phyloP scores from a whole-genome alignment of 2,113 vertebrate species.

The Heterotis niloticus region DNA sequence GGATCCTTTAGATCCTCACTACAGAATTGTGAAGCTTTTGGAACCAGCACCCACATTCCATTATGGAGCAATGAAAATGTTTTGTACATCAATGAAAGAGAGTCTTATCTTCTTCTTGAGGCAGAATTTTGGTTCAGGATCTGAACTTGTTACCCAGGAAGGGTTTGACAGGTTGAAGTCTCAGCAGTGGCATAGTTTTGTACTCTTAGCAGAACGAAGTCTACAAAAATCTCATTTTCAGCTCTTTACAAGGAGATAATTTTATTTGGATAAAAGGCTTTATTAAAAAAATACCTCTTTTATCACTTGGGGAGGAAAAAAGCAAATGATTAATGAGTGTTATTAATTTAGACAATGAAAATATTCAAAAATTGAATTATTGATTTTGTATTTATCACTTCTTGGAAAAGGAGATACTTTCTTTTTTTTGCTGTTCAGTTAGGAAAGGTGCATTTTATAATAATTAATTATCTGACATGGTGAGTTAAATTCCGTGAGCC shows the following conservation, averaged over 20 bases:
- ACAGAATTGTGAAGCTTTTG: not conserved
- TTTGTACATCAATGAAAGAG: constrained; percentile 19
- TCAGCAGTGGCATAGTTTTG: not conserved
- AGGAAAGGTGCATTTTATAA: constrained; percentile 20
- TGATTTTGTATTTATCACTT: not conserved
- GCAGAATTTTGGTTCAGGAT: not conserved
- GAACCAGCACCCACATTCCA: not conserved
- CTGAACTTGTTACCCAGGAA: not conserved
- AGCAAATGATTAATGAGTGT: not conserved
- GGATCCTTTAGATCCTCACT: constrained; percentile 14
- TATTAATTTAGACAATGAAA: not conserved
- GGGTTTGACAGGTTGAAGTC: not conserved
- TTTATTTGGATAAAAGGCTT: not conserved
- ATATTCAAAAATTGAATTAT: not conserved
- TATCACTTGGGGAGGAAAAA: not conserved
- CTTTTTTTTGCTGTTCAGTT: constrained; percentile 16
- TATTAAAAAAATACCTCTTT: no score
- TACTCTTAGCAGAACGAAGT: no score
- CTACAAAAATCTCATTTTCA: no score
- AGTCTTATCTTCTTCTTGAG: not conserved
- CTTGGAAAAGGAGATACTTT: constrained; percentile 16
- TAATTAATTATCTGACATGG: constrained; percentile 17
- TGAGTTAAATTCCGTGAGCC: not conserved
- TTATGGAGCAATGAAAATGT: constrained; percentile 16
- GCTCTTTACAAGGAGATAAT: no score